Evolutionary conservation across 2,797 vertebrate species (phyloP).

Genomic region (Myiotriccus ornatus): DNA sequence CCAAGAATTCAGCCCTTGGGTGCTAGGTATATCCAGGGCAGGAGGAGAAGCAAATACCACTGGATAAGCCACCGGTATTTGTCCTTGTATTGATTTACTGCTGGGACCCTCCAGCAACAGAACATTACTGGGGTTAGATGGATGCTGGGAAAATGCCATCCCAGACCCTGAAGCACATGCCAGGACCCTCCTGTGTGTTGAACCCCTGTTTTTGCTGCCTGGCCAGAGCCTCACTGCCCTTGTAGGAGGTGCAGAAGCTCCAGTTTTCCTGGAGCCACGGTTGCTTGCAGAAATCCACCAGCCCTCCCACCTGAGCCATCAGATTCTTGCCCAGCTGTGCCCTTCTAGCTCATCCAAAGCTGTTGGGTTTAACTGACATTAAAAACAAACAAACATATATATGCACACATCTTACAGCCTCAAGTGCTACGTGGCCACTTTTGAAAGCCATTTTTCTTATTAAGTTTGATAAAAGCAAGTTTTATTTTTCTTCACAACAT

Average conservation of each 20-base stretch:
- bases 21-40: background rate
- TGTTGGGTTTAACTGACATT: background rate
- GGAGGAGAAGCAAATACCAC: background rate
- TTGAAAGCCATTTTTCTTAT: background rate
- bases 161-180: rapidly evolving
- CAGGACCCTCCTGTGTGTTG: rapidly evolving
- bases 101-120: background rate
- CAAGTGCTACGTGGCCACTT: background rate
- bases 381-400: background rate
- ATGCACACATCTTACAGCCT: background rate
- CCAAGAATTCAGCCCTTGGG: background rate
- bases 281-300: background rate
- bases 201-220: background rate
- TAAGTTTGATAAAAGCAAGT: background rate
- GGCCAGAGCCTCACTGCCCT: background rate
- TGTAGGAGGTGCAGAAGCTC: background rate
- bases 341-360: background rate
- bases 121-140: rapidly evolving
- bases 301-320: background rate
- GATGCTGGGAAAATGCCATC: background rate
- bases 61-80: background rate
- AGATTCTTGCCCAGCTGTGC: background rate
- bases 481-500: slow-evolving; percentile 6
- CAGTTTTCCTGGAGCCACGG: background rate
- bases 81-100: background rate